phyloP scores from a whole-genome alignment of 2,888 invertebrate genomes.

The Drosophila kanekoi region DNA sequence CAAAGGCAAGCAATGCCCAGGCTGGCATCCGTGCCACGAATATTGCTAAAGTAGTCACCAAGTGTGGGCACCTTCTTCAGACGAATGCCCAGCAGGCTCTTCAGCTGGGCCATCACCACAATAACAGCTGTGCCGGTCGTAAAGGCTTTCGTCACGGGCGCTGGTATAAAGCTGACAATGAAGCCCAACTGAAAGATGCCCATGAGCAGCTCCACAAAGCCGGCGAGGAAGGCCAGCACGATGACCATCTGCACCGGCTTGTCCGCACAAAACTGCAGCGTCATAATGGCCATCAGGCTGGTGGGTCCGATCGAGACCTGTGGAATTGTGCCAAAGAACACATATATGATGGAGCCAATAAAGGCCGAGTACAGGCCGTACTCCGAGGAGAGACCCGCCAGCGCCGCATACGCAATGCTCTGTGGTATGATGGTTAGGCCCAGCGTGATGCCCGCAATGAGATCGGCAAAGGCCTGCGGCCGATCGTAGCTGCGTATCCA shows the following conservation, averaged over 20 bases:
- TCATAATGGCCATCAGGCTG: constrained; percentile 95
- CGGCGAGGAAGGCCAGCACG: constrained; percentile 91
- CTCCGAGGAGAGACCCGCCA: constrained; percentile 94
- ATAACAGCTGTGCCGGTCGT: constrained; percentile 93
- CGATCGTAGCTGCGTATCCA: constrained; percentile 91
- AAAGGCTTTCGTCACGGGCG: constrained; percentile 93
- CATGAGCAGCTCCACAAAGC: constrained; percentile 92
- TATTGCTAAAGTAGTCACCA: constrained; percentile 86
- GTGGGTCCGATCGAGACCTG: constrained; percentile 97
- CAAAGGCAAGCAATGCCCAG: constrained; percentile 89
- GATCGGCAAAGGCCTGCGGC: constrained; percentile 90
- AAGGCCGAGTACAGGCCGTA: constrained; percentile 97
- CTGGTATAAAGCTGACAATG: constrained; percentile 93
- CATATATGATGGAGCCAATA: constrained; percentile 94
- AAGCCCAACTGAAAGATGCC: constrained; percentile 93
- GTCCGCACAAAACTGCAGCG: constrained; percentile 89
- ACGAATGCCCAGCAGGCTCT: constrained; percentile 90
- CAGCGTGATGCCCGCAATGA: constrained; percentile 95
- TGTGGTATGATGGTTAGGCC: constrained; percentile 97
- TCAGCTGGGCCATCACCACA: constrained; percentile 91
- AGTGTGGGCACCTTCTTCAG: constrained; percentile 83
- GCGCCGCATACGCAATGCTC: constrained; percentile 94
- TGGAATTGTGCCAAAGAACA: constrained; percentile 94
- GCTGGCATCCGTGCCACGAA: constrained; percentile 87
- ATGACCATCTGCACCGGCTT: constrained; percentile 90